Evolutionary conservation across 35 echinoderm and acorn worm species (phyloP).

Genomic region (Amphiura filiformis): DNA sequence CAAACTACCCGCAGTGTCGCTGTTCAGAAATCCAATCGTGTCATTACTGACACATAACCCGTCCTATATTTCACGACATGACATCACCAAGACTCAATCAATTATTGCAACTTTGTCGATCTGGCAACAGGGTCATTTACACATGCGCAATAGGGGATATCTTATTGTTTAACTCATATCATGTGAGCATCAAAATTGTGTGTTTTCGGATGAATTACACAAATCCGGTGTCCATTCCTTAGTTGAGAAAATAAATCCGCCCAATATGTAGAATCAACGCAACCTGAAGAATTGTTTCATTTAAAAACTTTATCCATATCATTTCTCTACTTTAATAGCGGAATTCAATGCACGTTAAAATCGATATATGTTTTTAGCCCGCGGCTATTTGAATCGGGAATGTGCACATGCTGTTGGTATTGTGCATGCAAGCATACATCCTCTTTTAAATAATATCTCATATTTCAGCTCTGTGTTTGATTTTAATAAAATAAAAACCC

Average conservation of each 20-base stretch:
- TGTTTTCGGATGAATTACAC: too few species aligned
- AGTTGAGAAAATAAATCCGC: not conserved
- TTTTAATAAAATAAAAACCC: too few species aligned
- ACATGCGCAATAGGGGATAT: not conserved
- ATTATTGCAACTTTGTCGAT: constrained; percentile 38
- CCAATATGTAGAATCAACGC: not conserved
- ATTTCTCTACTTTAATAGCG: too few species aligned
- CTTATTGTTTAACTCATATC: too few species aligned
- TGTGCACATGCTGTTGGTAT: too few species aligned
- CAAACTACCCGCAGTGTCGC: constrained; percentile 28
- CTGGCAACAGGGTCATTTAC: constrained; percentile 1
- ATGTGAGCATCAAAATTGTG: too few species aligned
- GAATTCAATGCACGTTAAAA: too few species aligned
- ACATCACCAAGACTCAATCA: constrained; percentile 17
- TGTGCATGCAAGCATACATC: too few species aligned
- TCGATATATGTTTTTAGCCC: too few species aligned
- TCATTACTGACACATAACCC: constrained; percentile 25
- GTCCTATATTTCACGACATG: constrained; percentile 29
- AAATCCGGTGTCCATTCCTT: constrained; percentile 16
- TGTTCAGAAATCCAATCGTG: not conserved
- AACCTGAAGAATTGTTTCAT: not conserved
- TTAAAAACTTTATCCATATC: not conserved
- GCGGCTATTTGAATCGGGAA: too few species aligned
- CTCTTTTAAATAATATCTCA: too few species aligned
- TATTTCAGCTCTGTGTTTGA: too few species aligned